phyloP scores from a whole-genome alignment of 2,113 vertebrate genomes.

The Apeltes quadracus region DNA sequence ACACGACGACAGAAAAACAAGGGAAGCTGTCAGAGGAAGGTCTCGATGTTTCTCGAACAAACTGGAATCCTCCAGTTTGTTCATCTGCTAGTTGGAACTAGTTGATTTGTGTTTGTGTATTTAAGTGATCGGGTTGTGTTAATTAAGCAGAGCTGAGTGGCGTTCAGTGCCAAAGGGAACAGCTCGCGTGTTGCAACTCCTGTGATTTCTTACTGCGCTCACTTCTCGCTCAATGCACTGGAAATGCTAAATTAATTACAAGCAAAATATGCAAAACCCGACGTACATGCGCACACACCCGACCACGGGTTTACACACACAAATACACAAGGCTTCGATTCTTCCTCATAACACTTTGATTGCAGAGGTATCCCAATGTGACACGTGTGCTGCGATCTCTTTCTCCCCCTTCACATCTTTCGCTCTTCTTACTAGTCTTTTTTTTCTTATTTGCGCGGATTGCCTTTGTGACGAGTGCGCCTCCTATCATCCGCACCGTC shows the following conservation, averaged over 20 bases:
- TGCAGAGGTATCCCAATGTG: conserved; percentile 22
- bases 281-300: conserved; percentile 7
- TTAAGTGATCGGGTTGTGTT: conserved; percentile 23
- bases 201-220: conserved; percentile 22
- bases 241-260: conserved; percentile 52
- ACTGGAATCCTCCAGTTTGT: no score
- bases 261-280: conserved; percentile 46
- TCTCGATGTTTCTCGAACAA: no score
- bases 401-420: conserved; percentile 26
- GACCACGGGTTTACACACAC: conserved; percentile 1
- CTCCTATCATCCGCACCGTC: conserved; percentile 63
- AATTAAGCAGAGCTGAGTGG: conserved; percentile 18
- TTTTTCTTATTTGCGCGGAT: conserved; percentile 55
- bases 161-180: conserved; percentile 6
- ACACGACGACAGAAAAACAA: conserved; percentile 33
- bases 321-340: conserved; percentile 21
- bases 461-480: conserved; percentile 54
- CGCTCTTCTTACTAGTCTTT: conserved; percentile 21
- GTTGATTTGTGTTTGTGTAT: conserved; percentile 28
- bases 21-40: conserved; percentile 3
- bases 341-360: conserved; percentile 19
- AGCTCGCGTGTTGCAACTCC: conserved; percentile 55
- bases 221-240: conserved; percentile 38
- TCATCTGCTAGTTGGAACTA: no score
- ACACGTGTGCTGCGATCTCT: conserved; percentile 17